Conservation (phyloP, 2,113 vertebrate genomes). For the Vidua chalybeata region DNA sequence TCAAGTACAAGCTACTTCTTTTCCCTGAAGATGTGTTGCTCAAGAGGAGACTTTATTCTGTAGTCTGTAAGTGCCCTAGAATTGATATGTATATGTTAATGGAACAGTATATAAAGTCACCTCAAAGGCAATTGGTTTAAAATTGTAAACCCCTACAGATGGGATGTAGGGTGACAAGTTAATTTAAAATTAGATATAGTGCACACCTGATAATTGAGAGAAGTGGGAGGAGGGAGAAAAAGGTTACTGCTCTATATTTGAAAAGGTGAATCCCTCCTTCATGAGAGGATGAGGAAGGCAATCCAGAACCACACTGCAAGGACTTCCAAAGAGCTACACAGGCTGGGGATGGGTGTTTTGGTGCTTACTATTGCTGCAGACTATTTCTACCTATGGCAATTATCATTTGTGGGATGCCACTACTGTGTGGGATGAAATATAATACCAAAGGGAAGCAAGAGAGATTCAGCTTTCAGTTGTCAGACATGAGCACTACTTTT, state of each 20-base stretch:
- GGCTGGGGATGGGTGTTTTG: neutral
- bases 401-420: neutral
- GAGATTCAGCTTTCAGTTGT: neutral
- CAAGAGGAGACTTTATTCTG: conserved; percentile 12
- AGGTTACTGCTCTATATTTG: conserved; percentile 61
- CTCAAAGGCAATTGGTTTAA: conserved; percentile 64
- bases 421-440: neutral
- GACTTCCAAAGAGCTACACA: neutral
- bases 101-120: conserved; percentile 65
- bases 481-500: neutral
- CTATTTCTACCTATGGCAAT: neutral
- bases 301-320: neutral
- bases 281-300: neutral
- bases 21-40: neutral
- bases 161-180: conserved; percentile 56
- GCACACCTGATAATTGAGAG: conserved; percentile 54
- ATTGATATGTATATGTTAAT: conserved; percentile 48
- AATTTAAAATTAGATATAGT: conserved; percentile 69
- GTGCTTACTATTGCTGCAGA: neutral
- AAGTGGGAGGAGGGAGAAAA: conserved; percentile 27
- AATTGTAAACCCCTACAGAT: conserved; percentile 57
- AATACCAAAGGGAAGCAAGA: neutral
- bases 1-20: neutral
- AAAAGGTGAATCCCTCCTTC: conserved; percentile 69
- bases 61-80: conserved; percentile 38